These are phyloP conservation scores for Eupelmus urozonus DNA, from an alignment of 2,888 invertebrate genomes.

Conservation along the genomic window DNA sequence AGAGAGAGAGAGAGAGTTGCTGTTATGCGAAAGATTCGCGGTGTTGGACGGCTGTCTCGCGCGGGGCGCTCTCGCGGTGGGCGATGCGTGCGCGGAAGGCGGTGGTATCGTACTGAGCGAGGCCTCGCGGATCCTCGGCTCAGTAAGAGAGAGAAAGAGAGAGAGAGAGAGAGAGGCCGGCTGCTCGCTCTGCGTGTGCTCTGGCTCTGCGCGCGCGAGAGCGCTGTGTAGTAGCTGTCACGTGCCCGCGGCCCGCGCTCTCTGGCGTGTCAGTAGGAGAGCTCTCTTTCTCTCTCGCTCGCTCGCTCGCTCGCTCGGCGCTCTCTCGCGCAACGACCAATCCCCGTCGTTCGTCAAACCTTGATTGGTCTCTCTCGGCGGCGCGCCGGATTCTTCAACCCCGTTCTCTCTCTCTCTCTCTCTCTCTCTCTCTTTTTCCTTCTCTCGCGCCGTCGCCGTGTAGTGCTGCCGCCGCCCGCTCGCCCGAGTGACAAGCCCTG, in stretches of 20 bases:
- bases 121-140: conserved; percentile 59
- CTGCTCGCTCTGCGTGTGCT: conserved; percentile 53
- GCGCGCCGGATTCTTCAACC: conserved; percentile 76
- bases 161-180: too few species aligned
- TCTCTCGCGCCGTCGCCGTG: conserved; percentile 50
- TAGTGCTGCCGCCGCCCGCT: conserved; percentile 64
- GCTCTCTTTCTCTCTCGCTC: conserved; percentile 27
- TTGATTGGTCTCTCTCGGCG: conserved; percentile 80
- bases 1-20: too few species aligned
- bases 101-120: conserved; percentile 77
- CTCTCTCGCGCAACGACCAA: conserved; percentile 72
- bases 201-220: conserved; percentile 66
- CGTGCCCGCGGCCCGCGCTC: conserved; percentile 69
- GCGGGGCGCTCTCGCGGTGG: too few species aligned
- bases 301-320: conserved; percentile 20
- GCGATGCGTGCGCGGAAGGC: conserved; percentile 76
- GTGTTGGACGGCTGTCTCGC: too few species aligned
- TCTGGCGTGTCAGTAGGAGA: not conserved
- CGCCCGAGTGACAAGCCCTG: conserved; percentile 49
- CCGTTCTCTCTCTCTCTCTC: conserved; percentile 67
- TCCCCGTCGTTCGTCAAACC: conserved; percentile 79
- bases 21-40: too few species aligned
- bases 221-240: conserved; percentile 77
- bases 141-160: too few species aligned
- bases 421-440: conserved; percentile 36